Evolutionary conservation across 2,797 vertebrate species (phyloP).

Genomic region (Calcarius lapponicus): DNA sequence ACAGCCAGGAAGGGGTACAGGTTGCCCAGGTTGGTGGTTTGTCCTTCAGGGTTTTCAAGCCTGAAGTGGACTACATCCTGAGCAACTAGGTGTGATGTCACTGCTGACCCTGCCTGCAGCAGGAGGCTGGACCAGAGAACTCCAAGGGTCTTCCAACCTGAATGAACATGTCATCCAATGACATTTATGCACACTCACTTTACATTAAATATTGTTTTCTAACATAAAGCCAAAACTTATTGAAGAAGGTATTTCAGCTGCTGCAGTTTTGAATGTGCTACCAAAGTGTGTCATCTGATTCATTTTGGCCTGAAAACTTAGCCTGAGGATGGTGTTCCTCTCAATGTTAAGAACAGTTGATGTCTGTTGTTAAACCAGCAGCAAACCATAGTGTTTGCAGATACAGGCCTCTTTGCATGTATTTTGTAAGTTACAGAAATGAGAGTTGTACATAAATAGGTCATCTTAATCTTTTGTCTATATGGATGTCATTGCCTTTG

Average conservation of each 20-base stretch:
- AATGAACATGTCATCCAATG: background rate
- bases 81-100: background rate
- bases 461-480: background rate
- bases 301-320: background rate
- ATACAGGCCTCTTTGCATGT: background rate
- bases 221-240: background rate
- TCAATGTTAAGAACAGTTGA: background rate
- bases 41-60: background rate
- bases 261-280: background rate
- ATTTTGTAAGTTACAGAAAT: background rate
- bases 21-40: background rate
- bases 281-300: background rate
- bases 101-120: background rate
- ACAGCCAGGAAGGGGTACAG: background rate
- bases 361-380: background rate
- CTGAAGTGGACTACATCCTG: no score
- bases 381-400: background rate
- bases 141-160: background rate
- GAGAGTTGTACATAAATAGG: background rate
- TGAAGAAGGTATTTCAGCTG: background rate
- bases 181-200: background rate
- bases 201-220: background rate
- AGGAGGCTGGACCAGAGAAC: background rate
- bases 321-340: background rate
- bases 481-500: background rate